A percentile compares a stretch with the other conserved stretches of the same genome.
These are phyloP conservation scores for Wasmannia auropunctata DNA, from an alignment of 1,140 invertebrate species.

Conservation along the genomic window DNA sequence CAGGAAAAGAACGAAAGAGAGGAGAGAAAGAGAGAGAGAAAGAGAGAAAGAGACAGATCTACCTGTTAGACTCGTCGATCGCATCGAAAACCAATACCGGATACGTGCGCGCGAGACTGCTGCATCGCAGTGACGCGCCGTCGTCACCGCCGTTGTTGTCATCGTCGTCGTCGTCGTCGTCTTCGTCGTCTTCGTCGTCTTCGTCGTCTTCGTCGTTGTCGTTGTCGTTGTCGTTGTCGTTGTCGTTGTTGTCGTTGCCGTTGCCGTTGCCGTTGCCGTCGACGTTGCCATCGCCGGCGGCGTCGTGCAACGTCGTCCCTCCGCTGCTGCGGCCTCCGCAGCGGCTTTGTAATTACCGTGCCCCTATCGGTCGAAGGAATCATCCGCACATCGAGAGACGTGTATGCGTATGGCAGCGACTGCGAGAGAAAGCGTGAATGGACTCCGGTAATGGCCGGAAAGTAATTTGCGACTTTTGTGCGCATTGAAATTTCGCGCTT, in stretches of 20 bases:
- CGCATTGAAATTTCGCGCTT: conserved; percentile 58
- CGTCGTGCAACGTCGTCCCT: conserved; percentile 2
- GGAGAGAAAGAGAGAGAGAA: conserved; percentile 16
- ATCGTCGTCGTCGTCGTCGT: background rate
- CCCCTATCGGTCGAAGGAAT: conserved; percentile 46
- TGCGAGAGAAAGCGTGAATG: conserved; percentile 42
- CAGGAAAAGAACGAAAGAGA: too few relatives aligned
- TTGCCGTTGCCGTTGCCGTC: background rate
- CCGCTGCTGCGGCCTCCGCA: conserved; percentile 3
- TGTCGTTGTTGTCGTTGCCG: background rate
- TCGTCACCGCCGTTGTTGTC: background rate
- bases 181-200: background rate
- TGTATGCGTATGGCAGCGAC: conserved; percentile 20
- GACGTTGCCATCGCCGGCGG: background rate
- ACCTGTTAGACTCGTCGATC: conserved; percentile 63
- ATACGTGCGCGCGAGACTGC: background rate
- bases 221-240: background rate
- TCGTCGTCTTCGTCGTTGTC: too few relatives aligned
- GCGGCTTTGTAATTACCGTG: conserved; percentile 47
- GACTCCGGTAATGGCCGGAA: conserved; percentile 56
- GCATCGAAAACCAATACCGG: conserved; percentile 51
- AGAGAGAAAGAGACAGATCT: conserved; percentile 33
- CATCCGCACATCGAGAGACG: conserved; percentile 36
- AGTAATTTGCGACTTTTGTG: conserved; percentile 61
- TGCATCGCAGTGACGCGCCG: background rate